phyloP scores from a whole-genome alignment of 2,797 vertebrate species.

The Diglossa cyanea region DNA sequence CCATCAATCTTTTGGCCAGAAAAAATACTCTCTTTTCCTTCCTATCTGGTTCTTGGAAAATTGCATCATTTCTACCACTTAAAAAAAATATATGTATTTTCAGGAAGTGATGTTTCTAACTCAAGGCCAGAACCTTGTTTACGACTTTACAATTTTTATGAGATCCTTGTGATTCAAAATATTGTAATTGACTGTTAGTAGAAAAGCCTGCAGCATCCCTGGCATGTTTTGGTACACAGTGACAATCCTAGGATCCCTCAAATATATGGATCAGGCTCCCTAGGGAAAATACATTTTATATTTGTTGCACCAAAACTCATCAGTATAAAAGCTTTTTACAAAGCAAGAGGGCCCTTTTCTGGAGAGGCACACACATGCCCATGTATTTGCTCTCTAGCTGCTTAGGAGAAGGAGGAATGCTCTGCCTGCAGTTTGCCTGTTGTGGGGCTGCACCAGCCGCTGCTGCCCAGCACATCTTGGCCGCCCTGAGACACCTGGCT shows the following conservation, averaged over 20 bases:
- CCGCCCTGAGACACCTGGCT: background rate
- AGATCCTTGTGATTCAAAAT: background rate
- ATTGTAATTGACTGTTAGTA: background rate
- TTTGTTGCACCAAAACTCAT: background rate
- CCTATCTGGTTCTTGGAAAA: background rate
- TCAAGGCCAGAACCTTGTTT: background rate
- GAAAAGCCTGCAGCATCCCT: background rate
- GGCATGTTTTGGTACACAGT: background rate
- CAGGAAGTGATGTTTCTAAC: background rate
- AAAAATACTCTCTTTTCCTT: slow-evolving; percentile 19
- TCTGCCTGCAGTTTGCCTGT: background rate
- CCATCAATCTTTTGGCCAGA: background rate
- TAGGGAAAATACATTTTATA: background rate
- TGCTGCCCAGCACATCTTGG: background rate
- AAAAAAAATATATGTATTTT: background rate
- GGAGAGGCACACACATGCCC: background rate
- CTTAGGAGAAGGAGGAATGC: background rate
- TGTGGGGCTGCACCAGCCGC: rapidly evolving
- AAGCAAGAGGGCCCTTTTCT: background rate
- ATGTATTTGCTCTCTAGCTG: background rate
- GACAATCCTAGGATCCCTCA: background rate
- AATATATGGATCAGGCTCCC: background rate
- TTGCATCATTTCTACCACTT: background rate
- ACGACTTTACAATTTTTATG: background rate
- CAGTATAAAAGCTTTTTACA: background rate